Conservation (phyloP, 2,113 vertebrate species). For the Corythoichthys haematopterus region DNA sequence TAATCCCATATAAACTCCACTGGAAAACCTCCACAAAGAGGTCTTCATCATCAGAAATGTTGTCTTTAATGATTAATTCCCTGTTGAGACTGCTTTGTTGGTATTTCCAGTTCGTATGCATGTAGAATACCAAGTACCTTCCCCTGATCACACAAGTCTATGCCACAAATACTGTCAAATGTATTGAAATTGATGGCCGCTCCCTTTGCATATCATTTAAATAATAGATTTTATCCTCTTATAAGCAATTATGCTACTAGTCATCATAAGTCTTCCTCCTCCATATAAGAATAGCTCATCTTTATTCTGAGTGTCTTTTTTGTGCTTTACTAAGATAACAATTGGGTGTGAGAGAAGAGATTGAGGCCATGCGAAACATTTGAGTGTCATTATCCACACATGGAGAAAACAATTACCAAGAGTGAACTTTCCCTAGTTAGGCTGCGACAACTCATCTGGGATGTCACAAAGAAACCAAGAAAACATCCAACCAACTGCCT, state of each 20-base stretch:
- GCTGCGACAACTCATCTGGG: too few relatives aligned
- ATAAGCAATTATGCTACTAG: conserved; percentile 12
- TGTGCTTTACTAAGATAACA: conserved; percentile 39
- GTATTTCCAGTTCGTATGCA: conserved; percentile 18
- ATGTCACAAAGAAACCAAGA: too few relatives aligned
- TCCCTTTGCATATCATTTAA: conserved; percentile 16
- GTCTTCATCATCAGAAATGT: conserved; percentile 54
- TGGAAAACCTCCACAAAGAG: conserved; percentile 41
- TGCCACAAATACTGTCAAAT: conserved; percentile 11
- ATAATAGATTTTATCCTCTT: conserved; percentile 18
- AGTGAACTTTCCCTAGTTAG: too few relatives aligned
- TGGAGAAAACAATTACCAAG: conserved; percentile 27
- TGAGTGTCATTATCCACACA: conserved; percentile 20
- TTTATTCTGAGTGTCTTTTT: conserved; percentile 1
- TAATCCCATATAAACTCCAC: conserved; percentile 51
- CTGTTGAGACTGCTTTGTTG: conserved; percentile 33
- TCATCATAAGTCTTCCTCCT: conserved; percentile 13
- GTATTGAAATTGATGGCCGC: conserved; percentile 26
- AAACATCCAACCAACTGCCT: too few relatives aligned
- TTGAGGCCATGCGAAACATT: conserved; percentile 49
- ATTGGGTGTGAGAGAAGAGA: conserved; percentile 31
- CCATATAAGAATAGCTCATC: neutral
- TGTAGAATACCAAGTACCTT: conserved; percentile 26
- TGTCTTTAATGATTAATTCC: conserved; percentile 51
- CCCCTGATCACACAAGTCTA: conserved; percentile 33